Conservation (phyloP, 1,140 invertebrate genomes). For the Drosophila jambulina region DNA sequence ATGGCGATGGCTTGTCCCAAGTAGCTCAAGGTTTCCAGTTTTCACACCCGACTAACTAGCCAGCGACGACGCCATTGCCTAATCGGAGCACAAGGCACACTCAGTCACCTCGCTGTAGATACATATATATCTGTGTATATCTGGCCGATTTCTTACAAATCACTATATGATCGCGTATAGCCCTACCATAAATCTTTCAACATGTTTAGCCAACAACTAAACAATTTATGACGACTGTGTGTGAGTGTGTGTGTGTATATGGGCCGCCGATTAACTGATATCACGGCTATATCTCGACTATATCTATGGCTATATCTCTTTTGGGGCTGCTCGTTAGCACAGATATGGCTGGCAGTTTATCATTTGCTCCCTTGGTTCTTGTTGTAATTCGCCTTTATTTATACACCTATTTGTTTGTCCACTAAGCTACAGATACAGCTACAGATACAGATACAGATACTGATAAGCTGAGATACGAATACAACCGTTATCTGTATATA, state of each 20-base stretch:
- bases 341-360: slow-evolving; percentile 52
- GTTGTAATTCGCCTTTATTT: slow-evolving; percentile 68
- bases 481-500: no score
- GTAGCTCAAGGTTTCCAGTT: slow-evolving; percentile 73
- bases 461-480: no score
- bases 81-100: slow-evolving; percentile 46
- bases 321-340: slow-evolving; percentile 40
- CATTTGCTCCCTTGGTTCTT: slow-evolving; percentile 6
- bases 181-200: slow-evolving; percentile 76
- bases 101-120: slow-evolving; percentile 1
- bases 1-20: slow-evolving; percentile 29
- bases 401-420: slow-evolving; percentile 80
- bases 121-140: slow-evolving; percentile 24
- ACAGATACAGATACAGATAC: slow-evolving; percentile 13
- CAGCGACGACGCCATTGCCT: slow-evolving; percentile 65
- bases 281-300: slow-evolving; percentile 32
- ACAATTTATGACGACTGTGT: slow-evolving; percentile 76
- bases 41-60: slow-evolving; percentile 52
- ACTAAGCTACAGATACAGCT: slow-evolving; percentile 58
- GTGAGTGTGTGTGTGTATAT: slow-evolving; percentile 15
- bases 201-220: slow-evolving; percentile 82
- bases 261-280: slow-evolving; percentile 71
- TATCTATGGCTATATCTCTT: slow-evolving; percentile 49
- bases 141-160: slow-evolving; percentile 79
- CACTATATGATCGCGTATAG: slow-evolving; percentile 72